Evolutionary conservation across 2,888 invertebrate genomes (phyloP).

Genomic region (Parnassius orleans): DNA sequence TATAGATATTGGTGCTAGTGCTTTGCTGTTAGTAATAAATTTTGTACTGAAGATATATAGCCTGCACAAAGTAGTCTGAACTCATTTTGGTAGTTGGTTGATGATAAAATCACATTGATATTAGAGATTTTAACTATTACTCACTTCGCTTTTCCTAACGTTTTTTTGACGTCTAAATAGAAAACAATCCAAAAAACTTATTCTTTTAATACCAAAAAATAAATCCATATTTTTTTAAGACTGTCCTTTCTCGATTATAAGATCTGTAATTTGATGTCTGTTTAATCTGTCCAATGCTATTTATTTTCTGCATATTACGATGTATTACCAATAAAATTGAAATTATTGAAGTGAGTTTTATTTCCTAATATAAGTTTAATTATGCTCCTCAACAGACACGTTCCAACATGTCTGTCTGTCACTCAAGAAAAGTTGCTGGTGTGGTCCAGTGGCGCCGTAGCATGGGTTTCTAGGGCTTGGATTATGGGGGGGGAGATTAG

Average conservation of each 20-base stretch:
- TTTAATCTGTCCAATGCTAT: conserved; percentile 26
- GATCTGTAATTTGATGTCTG: conserved; percentile 26
- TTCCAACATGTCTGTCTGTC: no score
- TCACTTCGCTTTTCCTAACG: conserved; percentile 8
- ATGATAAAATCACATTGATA: conserved; percentile 7
- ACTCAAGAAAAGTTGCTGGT: no score
- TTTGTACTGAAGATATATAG: conserved; percentile 50
- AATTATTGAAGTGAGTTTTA: conserved; percentile 17
- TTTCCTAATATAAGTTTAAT: not conserved
- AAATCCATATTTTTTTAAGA: conserved; percentile 35
- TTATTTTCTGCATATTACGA: conserved; percentile 23
- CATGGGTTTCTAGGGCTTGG: no score
- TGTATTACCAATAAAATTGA: conserved; percentile 24
- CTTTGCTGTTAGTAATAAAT: conserved; percentile 56
- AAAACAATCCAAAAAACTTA: conserved; percentile 21
- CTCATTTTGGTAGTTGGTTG: conserved; percentile 8
- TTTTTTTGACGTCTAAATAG: conserved; percentile 12
- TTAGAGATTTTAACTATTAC: conserved; percentile 10
- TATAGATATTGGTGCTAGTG: conserved; percentile 66
- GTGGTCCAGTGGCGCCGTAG: no score
- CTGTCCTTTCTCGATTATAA: conserved; percentile 31
- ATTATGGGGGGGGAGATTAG: no score
- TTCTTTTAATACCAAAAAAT: conserved; percentile 45
- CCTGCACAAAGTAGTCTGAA: conserved; percentile 47
- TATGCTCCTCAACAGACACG: no score